Conservation (phyloP, 35 echinoderm and acorn worm genomes). For the Hemicentrotus pulcherrimus region DNA sequence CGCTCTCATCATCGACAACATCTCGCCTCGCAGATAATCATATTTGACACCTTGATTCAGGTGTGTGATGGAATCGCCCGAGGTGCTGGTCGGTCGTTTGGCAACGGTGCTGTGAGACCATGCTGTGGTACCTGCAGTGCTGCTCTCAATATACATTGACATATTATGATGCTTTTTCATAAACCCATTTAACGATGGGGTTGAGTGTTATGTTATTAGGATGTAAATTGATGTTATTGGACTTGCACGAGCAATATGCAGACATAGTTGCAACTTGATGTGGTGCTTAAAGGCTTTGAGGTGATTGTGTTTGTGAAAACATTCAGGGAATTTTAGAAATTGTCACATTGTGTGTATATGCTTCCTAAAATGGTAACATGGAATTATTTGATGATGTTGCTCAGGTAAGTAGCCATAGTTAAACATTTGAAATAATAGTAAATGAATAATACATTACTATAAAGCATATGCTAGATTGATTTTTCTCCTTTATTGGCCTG, state of each 20-base stretch:
- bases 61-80: neutral
- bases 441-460: no score
- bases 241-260: neutral
- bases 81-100: neutral
- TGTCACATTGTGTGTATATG: neutral
- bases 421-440: no score
- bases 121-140: neutral
- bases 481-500: no score
- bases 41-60: neutral
- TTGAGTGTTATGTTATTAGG: neutral
- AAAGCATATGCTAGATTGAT: no score
- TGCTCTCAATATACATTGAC: neutral
- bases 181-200: neutral
- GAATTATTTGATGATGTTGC: no score
- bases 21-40: neutral
- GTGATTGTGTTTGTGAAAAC: neutral
- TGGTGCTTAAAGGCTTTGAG: neutral
- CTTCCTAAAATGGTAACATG: neutral
- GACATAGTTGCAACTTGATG: neutral
- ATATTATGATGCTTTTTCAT: neutral
- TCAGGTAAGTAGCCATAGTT: no score
- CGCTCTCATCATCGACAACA: neutral
- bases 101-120: neutral
- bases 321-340: neutral
- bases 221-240: neutral